Conservation (phyloP, 2,888 invertebrate species). For the Charanyca ferruginea region DNA sequence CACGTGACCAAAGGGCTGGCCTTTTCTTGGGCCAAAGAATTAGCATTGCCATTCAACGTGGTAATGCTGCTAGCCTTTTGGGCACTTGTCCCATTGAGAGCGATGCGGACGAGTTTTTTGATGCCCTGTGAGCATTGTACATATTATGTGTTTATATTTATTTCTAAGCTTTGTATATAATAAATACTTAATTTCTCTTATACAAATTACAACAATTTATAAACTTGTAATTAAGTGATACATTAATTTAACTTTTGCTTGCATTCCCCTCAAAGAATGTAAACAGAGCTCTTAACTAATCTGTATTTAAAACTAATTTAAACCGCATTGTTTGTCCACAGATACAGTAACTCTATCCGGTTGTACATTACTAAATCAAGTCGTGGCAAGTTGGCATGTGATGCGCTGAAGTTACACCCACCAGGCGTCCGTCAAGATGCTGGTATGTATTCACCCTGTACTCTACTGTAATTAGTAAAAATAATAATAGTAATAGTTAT, state of each 20-base stretch:
- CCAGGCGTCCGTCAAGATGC: conserved; percentile 33
- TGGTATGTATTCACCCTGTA: conserved; percentile 50
- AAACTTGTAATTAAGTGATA: background rate
- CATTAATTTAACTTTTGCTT: background rate
- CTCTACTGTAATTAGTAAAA: conserved; percentile 26
- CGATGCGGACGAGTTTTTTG: too few relatives aligned
- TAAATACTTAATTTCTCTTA: too few relatives aligned
- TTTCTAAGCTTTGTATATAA: too few relatives aligned
- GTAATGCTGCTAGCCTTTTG: too few relatives aligned
- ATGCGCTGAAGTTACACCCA: conserved; percentile 39
- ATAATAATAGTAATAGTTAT: too few relatives aligned
- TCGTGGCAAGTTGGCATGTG: conserved; percentile 57
- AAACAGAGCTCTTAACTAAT: background rate
- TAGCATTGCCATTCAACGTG: too few relatives aligned
- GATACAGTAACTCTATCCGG: conserved; percentile 36
- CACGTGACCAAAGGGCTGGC: too few relatives aligned
- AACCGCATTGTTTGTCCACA: conserved; percentile 46
- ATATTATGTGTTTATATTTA: too few relatives aligned
- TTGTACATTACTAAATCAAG: conserved; percentile 45
- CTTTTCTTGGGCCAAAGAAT: too few relatives aligned
- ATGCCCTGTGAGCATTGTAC: too few relatives aligned
- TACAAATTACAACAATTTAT: too few relatives aligned
- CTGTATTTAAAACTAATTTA: conserved; percentile 25
- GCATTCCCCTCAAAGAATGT: conserved; percentile 4
- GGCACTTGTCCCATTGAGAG: too few relatives aligned